These are phyloP conservation scores for Helleia helle DNA, from an alignment of 2,888 invertebrate genomes.

Conservation along the genomic window DNA sequence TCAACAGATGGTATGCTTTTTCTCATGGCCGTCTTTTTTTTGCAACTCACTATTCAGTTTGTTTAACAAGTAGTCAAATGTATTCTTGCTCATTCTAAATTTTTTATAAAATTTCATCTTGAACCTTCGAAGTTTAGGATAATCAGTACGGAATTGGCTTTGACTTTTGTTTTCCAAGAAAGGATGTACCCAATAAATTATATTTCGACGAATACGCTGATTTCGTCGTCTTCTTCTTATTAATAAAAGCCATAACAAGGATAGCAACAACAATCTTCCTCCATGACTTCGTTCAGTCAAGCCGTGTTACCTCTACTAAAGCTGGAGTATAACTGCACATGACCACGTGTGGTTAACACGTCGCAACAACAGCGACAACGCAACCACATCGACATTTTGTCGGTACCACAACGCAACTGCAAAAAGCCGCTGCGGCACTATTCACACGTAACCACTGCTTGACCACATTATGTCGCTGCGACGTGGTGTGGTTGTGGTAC, in stretches of 20 bases:
- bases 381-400: too few species aligned
- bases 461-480: too few species aligned
- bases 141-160: slow-evolving; percentile 3
- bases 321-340: slow-evolving; percentile 4
- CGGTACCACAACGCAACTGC: too few species aligned
- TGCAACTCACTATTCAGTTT: background rate
- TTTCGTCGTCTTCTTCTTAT: background rate
- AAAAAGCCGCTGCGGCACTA: too few species aligned
- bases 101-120: too few species aligned
- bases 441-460: too few species aligned
- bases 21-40: slow-evolving; percentile 2
- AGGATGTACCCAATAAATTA: slow-evolving; percentile 1
- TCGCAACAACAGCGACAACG: slow-evolving; percentile 1
- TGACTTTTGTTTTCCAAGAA: slow-evolving; percentile 5
- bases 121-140: slow-evolving; percentile 1
- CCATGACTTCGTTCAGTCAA: slow-evolving; percentile 6
- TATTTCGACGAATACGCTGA: slow-evolving; percentile 6
- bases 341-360: slow-evolving; percentile 1
- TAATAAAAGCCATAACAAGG: slow-evolving; percentile 6
- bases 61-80: too few species aligned
- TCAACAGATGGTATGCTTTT: slow-evolving; percentile 5
- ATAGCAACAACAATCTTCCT: too few species aligned
- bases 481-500: too few species aligned
- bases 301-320: background rate
- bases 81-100: too few species aligned